Percentiles rank a stretch among this genome's conserved stretches.
Conservation (phyloP, 2,797 vertebrate genomes). For the Sebastolobus altivelis region DNA sequence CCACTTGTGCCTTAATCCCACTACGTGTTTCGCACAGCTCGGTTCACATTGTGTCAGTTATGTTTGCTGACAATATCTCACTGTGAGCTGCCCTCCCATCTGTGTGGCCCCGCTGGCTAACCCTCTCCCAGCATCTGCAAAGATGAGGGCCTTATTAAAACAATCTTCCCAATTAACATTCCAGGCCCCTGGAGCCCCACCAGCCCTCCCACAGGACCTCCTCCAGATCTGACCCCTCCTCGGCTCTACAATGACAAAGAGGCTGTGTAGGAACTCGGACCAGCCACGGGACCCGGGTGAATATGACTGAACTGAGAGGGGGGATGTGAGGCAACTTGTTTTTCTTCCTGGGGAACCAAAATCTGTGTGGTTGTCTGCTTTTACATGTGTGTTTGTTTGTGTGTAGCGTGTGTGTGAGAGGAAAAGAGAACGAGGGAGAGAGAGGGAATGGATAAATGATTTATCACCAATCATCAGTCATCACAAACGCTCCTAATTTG, state of each 20-base stretch:
- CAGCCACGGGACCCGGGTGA: conserved; percentile 44
- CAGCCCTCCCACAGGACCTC: conserved; percentile 37
- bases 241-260: conserved; percentile 68
- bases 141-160: conserved; percentile 86
- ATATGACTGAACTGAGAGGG: conserved; percentile 24
- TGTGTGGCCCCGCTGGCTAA: conserved; percentile 69
- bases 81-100: conserved; percentile 66
- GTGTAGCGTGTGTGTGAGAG: background rate
- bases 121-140: conserved; percentile 77
- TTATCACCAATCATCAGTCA: conserved; percentile 32
- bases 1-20: conserved; percentile 62
- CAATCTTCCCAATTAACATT: conserved; percentile 88
- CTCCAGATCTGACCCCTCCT: conserved; percentile 61
- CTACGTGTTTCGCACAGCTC: conserved; percentile 50
- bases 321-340: conserved; percentile 60
- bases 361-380: conserved; percentile 38
- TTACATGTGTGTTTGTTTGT: conserved; percentile 32
- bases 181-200: conserved; percentile 74
- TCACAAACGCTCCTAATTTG: conserved; percentile 47
- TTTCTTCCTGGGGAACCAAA: conserved; percentile 50
- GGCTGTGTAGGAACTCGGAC: conserved; percentile 63
- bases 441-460: conserved; percentile 27
- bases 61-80: conserved; percentile 72
- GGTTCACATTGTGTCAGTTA: conserved; percentile 61
- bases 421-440: background rate